These are phyloP conservation scores for Caracal caracal DNA, from an alignment of 2,113 vertebrate species.

Conservation along the genomic window DNA sequence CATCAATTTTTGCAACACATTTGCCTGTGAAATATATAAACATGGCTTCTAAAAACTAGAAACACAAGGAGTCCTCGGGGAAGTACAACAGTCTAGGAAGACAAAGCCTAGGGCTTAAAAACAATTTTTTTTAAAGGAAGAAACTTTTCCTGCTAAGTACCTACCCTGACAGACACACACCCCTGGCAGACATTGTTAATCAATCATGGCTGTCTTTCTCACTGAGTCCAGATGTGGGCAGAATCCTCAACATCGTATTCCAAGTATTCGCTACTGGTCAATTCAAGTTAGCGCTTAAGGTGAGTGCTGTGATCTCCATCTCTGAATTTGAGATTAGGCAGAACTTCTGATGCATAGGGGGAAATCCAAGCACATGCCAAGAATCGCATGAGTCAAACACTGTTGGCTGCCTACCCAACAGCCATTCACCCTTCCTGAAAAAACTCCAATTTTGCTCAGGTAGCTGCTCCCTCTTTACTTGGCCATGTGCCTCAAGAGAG, in stretches of 20 bases:
- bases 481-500: not conserved
- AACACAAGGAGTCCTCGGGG: not conserved
- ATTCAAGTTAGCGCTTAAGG: not conserved
- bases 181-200: constrained; percentile 17
- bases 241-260: constrained; percentile 15
- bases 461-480: not conserved
- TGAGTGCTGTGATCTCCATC: not conserved
- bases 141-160: not conserved
- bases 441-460: not conserved
- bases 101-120: constrained; percentile 18
- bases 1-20: not conserved
- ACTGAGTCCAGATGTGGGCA: constrained; percentile 33
- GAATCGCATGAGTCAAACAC: not conserved
- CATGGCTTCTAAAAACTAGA: not conserved
- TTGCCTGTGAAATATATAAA: constrained; percentile 25
- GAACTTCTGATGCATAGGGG: not conserved
- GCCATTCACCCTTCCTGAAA: not conserved
- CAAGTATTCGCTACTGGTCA: constrained; percentile 5
- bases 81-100: not conserved
- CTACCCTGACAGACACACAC: not conserved
- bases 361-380: not conserved
- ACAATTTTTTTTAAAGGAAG: not conserved
- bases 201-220: constrained; percentile 14
- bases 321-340: constrained; percentile 40
- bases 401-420: not conserved